These are phyloP conservation scores for Podarcis lilfordi DNA, from an alignment of 2,797 vertebrate genomes.

Conservation along the genomic window DNA sequence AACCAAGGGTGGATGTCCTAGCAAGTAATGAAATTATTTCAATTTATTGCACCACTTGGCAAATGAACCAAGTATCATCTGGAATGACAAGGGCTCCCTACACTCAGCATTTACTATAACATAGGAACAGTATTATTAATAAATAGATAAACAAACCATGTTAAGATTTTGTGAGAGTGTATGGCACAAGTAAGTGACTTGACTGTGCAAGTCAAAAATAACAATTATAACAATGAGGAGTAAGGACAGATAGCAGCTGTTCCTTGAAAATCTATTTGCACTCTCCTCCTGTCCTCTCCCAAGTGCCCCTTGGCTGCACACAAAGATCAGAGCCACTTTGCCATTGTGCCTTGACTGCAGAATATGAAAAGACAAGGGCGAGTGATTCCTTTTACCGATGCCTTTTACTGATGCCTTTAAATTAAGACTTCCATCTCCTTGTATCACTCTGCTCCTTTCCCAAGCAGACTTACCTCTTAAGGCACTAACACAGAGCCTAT, in stretches of 20 bases:
- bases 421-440: slow-evolving; percentile 24
- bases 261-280: neutral
- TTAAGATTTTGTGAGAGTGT: neutral
- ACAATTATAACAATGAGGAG: neutral
- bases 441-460: slow-evolving; percentile 29
- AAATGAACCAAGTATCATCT: neutral
- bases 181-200: neutral
- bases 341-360: slow-evolving; percentile 23
- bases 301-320: slow-evolving; percentile 25
- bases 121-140: neutral
- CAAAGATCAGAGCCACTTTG: slow-evolving; percentile 1
- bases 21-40: neutral
- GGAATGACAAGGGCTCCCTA: neutral
- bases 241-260: neutral
- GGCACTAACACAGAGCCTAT: neutral
- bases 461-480: slow-evolving; percentile 4
- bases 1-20: neutral
- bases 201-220: neutral
- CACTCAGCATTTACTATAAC: neutral
- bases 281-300: neutral
- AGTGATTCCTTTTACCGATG: neutral
- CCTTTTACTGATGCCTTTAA: slow-evolving; percentile 24
- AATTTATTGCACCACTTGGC: neutral
- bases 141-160: neutral
- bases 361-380: slow-evolving; percentile 1